Evolutionary conservation across 2,888 invertebrate genomes (phyloP), one percentile per base, ranked within the genome.

Genomic region (Drosophila longiperda): DNA sequence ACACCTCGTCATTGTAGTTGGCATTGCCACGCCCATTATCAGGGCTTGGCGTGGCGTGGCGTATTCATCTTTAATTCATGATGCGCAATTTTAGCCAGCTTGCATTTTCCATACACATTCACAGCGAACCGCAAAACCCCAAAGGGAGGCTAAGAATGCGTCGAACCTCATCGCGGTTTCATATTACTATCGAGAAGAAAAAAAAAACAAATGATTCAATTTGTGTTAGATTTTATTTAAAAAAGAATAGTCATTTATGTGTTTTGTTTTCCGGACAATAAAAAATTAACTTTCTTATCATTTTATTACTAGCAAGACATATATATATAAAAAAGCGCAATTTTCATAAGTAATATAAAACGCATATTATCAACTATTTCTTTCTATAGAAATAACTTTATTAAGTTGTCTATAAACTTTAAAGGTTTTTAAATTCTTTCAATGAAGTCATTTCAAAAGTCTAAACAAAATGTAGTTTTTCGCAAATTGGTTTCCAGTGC

Each of bases 1-100:
- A 48, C 70, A 77, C 72, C 82, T 70, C 73, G 57, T 32, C 57
- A 63, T 66, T 85, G 72, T 71, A 66, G 69, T 71, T 78, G 60
- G 17, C 52, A 50, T 11, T 48, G 65, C 65, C 67, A 79, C 82
- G 72, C 87, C 85, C 78, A 53, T 52, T 58, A 62, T 29, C 64
- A 57, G 12, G 64, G 63, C 29, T 34, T 55, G 55, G 55, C 64
- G 57, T 40, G 52, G 48, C 32, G 29, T 57, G 66, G 62, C 73
- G 58, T 52, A 77, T 66, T 89, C 89, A 87, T 87, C 78, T 90
- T 89, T 90, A 90, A 87, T 87, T 90, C 89, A 90, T 87, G 80
- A 76, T 60, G 38, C 66, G 67, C 71, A 66, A 63, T 64, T 75
- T 85, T 61, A 42, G 66, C n/a, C 68, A 20, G 57, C 52, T 40